Conservation (phyloP, 2,888 invertebrate genomes). For the Euclidia mi region DNA sequence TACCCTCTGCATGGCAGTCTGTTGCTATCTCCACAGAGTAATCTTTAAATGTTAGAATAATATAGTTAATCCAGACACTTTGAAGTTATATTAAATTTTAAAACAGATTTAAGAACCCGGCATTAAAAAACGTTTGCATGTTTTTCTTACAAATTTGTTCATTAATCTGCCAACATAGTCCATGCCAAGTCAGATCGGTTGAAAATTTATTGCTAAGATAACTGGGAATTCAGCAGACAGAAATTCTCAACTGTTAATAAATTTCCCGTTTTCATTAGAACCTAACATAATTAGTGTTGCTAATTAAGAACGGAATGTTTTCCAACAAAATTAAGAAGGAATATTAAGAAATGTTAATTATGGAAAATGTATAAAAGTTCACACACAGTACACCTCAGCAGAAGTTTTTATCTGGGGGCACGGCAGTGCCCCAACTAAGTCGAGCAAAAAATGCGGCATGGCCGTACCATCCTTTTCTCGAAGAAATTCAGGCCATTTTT, state of each 20-base stretch:
- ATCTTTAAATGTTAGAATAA: conserved; percentile 18
- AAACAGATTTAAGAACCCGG: conserved; percentile 55
- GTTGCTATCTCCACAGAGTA: too few species aligned
- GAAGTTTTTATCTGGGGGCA: too few species aligned
- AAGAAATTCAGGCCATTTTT: too few species aligned
- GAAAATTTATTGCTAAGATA: conserved; percentile 74
- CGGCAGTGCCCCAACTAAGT: too few species aligned
- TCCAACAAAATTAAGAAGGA: conserved; percentile 38
- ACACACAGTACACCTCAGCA: conserved; percentile 19
- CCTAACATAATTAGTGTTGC: conserved; percentile 62
- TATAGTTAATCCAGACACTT: conserved; percentile 34
- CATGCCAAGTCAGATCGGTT: conserved; percentile 60
- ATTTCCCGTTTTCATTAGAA: conserved; percentile 68
- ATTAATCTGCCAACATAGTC: conserved; percentile 77
- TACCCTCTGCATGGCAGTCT: too few species aligned
- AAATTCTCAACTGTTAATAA: conserved; percentile 66
- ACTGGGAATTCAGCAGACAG: conserved; percentile 66
- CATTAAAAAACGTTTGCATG: conserved; percentile 67
- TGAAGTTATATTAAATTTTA: conserved; percentile 48
- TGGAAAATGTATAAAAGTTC: conserved; percentile 23
- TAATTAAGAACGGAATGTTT: conserved; percentile 52
- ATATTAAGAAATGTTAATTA: conserved; percentile 51
- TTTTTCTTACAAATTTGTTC: conserved; percentile 71
- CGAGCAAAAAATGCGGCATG: too few species aligned
- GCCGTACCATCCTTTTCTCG: too few species aligned